These are phyloP conservation scores for Polydrusus pterygomalis DNA, from an alignment of 2,888 invertebrate genomes.

Conservation along the genomic window DNA sequence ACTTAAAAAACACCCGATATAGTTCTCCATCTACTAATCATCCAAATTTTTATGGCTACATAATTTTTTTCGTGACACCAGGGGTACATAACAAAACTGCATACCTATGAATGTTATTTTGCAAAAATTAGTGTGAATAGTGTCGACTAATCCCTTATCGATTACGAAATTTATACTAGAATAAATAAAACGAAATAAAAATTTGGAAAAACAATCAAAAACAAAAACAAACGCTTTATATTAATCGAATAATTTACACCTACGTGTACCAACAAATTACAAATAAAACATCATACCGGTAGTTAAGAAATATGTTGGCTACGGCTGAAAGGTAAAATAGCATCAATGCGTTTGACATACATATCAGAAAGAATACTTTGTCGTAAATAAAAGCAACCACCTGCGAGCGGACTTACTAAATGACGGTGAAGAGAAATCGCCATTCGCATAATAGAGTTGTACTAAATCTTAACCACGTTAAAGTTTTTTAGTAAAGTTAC, in stretches of 20 bases:
- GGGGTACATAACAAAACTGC: constrained; percentile 25
- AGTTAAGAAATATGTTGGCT: constrained; percentile 6
- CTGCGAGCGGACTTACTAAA: too few species aligned
- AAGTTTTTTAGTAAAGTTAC: too few species aligned
- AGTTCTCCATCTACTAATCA: background rate
- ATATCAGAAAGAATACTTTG: too few species aligned
- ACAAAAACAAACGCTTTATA: constrained; percentile 18
- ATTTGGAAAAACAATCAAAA: constrained; percentile 29
- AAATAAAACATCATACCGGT: constrained; percentile 9
- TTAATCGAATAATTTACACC: constrained; percentile 8
- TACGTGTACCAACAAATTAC: constrained; percentile 9
- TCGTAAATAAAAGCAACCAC: too few species aligned
- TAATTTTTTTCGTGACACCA: constrained; percentile 23
- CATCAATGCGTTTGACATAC: too few species aligned
- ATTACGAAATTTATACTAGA: constrained; percentile 28
- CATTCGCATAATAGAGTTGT: too few species aligned
- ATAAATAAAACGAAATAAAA: constrained; percentile 33
- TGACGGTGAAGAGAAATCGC: too few species aligned
- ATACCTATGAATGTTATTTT: constrained; percentile 10
- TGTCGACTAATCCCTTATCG: constrained; percentile 24
- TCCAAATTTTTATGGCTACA: constrained; percentile 18
- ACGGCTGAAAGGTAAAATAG: background rate
- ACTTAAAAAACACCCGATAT: background rate
- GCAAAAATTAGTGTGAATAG: constrained; percentile 15
- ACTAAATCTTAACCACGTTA: too few species aligned